These are phyloP conservation scores for Sicus ferrugineus DNA, from an alignment of 2,888 invertebrate species.

Conservation along the genomic window DNA sequence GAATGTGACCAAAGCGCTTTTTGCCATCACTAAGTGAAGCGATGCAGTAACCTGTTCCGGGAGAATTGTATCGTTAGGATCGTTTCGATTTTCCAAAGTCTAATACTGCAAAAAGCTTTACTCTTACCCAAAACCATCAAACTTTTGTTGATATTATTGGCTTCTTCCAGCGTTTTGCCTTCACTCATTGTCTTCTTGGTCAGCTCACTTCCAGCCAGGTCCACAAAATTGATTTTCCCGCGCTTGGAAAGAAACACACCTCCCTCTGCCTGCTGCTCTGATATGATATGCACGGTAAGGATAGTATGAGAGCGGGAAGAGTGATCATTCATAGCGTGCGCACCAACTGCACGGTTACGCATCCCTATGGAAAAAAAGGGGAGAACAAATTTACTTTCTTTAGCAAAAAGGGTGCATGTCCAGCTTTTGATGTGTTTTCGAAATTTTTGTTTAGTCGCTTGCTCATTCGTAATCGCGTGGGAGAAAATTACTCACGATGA, in stretches of 20 bases:
- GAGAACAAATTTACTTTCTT: no score
- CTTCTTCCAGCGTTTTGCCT: constrained; percentile 89
- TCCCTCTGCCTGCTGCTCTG: constrained; percentile 82
- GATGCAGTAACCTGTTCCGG: constrained; percentile 89
- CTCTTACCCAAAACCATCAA: constrained; percentile 87
- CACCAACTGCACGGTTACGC: constrained; percentile 87
- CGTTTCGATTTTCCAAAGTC: no score
- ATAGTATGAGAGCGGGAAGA: constrained; percentile 86
- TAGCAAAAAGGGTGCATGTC: neutral
- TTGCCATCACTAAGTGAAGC: constrained; percentile 86
- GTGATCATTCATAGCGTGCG: constrained; percentile 92
- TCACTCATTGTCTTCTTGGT: constrained; percentile 89
- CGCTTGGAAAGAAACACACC: constrained; percentile 88
- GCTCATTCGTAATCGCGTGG: no score
- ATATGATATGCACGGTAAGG: constrained; percentile 87
- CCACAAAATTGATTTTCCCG: constrained; percentile 95
- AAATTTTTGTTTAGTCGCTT: no score
- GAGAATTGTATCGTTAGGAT: neutral
- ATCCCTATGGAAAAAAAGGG: constrained; percentile 82
- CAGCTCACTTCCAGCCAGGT: constrained; percentile 96
- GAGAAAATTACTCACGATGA: no score
- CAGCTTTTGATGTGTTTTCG: no score
- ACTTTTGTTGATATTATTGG: constrained; percentile 96
- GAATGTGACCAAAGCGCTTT: constrained; percentile 84
- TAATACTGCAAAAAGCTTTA: neutral